These are phyloP conservation scores for Tauraco erythrolophus DNA, from an alignment of 2,113 vertebrate species.

Conservation along the genomic window DNA sequence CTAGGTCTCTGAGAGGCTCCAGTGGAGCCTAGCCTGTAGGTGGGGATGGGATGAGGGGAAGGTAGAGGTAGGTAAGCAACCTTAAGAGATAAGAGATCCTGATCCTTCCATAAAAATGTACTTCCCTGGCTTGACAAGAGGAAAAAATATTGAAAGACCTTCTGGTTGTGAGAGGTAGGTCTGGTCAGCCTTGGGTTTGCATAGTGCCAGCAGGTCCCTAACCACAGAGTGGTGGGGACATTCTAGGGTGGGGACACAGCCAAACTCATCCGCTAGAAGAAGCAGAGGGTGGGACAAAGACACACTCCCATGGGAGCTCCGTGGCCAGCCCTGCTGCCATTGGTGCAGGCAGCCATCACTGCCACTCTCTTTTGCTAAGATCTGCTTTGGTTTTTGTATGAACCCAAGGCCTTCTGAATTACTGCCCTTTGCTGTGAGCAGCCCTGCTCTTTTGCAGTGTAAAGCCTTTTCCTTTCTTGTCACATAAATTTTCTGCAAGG, in stretches of 20 bases:
- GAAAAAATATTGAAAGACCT: background rate
- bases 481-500: background rate
- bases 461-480: background rate
- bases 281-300: background rate
- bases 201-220: background rate
- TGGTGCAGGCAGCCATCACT: background rate
- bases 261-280: background rate
- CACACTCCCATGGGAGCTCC: fast-evolving
- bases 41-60: background rate
- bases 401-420: background rate
- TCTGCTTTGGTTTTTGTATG: background rate
- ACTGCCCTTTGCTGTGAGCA: background rate
- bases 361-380: background rate
- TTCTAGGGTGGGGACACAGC: background rate
- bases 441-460: background rate
- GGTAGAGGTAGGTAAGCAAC: fast-evolving
- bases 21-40: background rate
- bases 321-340: background rate
- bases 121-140: background rate
- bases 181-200: background rate
- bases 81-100: background rate
- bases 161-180: background rate
- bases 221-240: background rate
- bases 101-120: background rate
- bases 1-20: background rate